A percentile compares a stretch with the other conserved stretches of the same genome.
phyloP scores from a whole-genome alignment of 2,797 vertebrate species.

The Pampus argenteus region DNA sequence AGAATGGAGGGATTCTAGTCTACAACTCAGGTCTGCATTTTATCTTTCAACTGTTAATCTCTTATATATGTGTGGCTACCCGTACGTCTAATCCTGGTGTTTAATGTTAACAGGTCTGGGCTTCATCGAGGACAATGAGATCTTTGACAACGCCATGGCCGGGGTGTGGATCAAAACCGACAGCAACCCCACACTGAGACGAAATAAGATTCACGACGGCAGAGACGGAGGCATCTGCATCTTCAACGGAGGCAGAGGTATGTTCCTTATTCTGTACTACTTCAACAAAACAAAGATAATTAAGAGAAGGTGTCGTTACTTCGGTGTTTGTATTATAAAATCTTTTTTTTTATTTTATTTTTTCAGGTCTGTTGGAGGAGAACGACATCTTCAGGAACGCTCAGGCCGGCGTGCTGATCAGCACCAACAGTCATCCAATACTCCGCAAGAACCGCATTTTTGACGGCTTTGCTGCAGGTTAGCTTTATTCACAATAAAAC shows the following conservation, averaged over 20 bases:
- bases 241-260: constrained; percentile 99
- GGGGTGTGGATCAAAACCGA: constrained; percentile 99
- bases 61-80: fast-evolving
- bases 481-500: not conserved
- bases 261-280: not conserved
- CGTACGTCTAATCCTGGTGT: not conserved
- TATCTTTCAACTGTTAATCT: fast-evolving
- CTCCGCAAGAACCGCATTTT: constrained; percentile 99
- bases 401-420: constrained; percentile 98
- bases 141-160: constrained; percentile 99
- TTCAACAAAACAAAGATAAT: not conserved
- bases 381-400: constrained; percentile 99
- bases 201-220: constrained; percentile 99
- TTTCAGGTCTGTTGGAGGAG: constrained; percentile 94
- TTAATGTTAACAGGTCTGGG: constrained; percentile 89
- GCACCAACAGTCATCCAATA: constrained; percentile 98
- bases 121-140: constrained; percentile 99
- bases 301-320: not conserved
- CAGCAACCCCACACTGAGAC: constrained; percentile 98
- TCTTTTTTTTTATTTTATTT: not conserved
- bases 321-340: not conserved
- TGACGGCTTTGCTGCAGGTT: constrained; percentile 98
- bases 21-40: constrained; percentile 93
- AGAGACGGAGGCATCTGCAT: constrained; percentile 99
- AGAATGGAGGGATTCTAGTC: constrained; percentile 98